Percentiles rank a stretch among this genome's conserved stretches.
Evolutionary conservation across 1,140 invertebrate genomes (phyloP).

Genomic region (Drosophila tristis): DNA sequence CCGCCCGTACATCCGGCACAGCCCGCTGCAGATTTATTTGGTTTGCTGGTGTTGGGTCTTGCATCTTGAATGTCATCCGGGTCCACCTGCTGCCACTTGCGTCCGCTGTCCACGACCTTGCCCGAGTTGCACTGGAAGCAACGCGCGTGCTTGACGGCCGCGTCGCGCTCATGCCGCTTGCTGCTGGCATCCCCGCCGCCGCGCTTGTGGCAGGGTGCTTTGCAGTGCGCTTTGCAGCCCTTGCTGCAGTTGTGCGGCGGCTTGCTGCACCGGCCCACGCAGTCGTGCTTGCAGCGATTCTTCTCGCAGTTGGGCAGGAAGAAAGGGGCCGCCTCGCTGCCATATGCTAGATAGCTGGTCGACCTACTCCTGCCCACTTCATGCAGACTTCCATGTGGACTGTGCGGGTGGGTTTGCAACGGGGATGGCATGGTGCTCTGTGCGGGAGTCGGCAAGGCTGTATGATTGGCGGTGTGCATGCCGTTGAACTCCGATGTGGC

Average conservation of each 20-base stretch:
- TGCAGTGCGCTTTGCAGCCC: slow-evolving; percentile 12
- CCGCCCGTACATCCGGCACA: background rate
- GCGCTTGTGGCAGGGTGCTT: slow-evolving; percentile 10
- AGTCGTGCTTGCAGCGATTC: slow-evolving; percentile 11
- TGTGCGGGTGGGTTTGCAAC: too few relatives aligned
- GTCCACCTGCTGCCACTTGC: slow-evolving; percentile 2
- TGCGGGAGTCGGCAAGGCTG: too few relatives aligned
- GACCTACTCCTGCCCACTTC: too few relatives aligned
- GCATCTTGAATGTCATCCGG: background rate
- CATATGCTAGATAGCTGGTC: too few relatives aligned
- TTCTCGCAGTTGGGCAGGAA: slow-evolving; percentile 32
- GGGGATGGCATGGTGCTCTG: too few relatives aligned
- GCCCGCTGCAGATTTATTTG: background rate
- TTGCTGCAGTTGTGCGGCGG: slow-evolving; percentile 5
- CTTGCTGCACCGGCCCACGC: background rate
- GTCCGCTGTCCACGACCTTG: background rate
- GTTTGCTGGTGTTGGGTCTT: background rate
- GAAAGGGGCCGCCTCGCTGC: background rate
- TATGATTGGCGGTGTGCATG: too few relatives aligned
- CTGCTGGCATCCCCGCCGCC: slow-evolving; percentile 8
- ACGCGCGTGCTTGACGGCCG: background rate
- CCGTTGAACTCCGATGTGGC: too few relatives aligned
- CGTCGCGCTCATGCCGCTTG: background rate
- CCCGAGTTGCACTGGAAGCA: slow-evolving; percentile 9
- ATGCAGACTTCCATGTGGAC: too few relatives aligned